Base-by-base conservation (phyloP, 2,888 invertebrate species). In the Melieria omissa region DNA sequence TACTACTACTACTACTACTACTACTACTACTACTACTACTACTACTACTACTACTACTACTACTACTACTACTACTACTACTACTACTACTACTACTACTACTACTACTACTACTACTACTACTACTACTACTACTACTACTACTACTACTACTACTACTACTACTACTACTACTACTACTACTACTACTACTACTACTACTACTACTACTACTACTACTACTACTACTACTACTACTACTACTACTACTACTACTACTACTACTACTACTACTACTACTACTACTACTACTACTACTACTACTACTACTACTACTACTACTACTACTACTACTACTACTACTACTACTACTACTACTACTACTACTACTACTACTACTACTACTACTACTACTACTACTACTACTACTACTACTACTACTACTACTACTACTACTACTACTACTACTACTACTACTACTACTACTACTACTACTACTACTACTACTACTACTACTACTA, bases 1-100 rank as follows among this genome's bases (percentile, higher is more conserved):
- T 47, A 47, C 47, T 47, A 47, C 47, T 47, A 47, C 47, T 47
- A 47, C 47, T 47, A 47, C 47, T 47, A 47, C 47, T 47, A 47
- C 47, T 47, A 47, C 47, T 47, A 47, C 47, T 47, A 47, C 47
- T 47, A 47, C 47, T 47, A 47, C 47, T 47, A 47, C 47, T 47
- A 47, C 47, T 47, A 47, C 47, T 47, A 47, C 47, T 47, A 47
- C 47, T 47, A 47, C 47, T 47, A 47, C 47, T 47, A 47, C 47
- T 47, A 47, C 47, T 47, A 47, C 47, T 47, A 47, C 47, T 47
- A 47, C 47, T 47, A 47, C 47, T 47, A 47, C 47, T 47, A 47
- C 47, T 47, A 47, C 47, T 47, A 47, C 47, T 47, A 47, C 47
- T 47, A 47, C 47, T 47, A 47, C 47, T 47, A 47, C 47, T 47